A percentile compares a stretch with the other conserved stretches of the same genome.
These are phyloP conservation scores for Tiphia femorata DNA, from an alignment of 2,888 invertebrate genomes.

Conservation along the genomic window DNA sequence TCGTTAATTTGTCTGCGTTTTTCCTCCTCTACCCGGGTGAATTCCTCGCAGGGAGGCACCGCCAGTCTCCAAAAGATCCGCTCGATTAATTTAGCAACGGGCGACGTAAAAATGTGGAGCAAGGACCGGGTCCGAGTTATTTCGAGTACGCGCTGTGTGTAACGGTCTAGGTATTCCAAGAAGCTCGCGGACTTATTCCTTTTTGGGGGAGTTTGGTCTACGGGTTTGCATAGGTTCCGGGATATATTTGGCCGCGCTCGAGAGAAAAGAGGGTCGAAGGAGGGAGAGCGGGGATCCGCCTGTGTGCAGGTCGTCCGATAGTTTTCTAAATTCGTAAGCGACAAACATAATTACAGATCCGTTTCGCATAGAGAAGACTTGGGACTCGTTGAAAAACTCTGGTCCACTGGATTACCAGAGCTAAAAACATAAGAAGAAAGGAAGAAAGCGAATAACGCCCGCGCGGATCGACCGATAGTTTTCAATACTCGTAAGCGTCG, in stretches of 20 bases:
- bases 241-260: slow-evolving; percentile 44
- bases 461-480: too few species aligned
- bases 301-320: slow-evolving; percentile 20
- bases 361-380: too few species aligned
- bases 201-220: slow-evolving; percentile 51
- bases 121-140: slow-evolving; percentile 44
- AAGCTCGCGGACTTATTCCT: slow-evolving; percentile 45
- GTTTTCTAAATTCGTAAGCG: slow-evolving; percentile 2
- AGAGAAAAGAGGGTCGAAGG: too few species aligned
- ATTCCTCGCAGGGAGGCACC: too few species aligned
- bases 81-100: slow-evolving; percentile 24
- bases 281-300: too few species aligned
- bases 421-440: too few species aligned
- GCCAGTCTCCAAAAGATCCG: background rate
- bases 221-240: slow-evolving; percentile 35
- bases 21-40: too few species aligned
- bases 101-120: slow-evolving; percentile 50
- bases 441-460: too few species aligned
- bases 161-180: slow-evolving; percentile 51
- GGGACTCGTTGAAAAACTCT: too few species aligned
- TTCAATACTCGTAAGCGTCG: too few species aligned
- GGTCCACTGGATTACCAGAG: too few species aligned
- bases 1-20: too few species aligned
- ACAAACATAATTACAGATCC: background rate
- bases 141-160: slow-evolving; percentile 38